Base-by-base conservation (phyloP, 2,888 invertebrate genomes). In the Epsilonema sp. region DNA sequence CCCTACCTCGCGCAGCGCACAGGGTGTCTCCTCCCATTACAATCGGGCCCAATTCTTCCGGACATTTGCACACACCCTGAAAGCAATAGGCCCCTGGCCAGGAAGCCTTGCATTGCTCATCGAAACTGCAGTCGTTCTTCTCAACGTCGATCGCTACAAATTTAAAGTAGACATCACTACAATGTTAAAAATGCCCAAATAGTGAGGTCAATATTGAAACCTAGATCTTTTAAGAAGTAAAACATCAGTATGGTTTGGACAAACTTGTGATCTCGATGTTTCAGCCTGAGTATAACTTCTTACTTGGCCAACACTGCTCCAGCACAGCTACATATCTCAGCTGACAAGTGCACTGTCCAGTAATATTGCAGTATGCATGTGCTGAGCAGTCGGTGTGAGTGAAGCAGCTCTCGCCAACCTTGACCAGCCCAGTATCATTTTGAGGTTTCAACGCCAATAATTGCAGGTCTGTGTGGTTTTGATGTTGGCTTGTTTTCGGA, bases 41-140 rank as follows among this genome's bases (percentile, higher is more conserved):
- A n/a, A 51, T 50, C 1, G 43, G 31, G 16, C 37, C 44, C 20
- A 26, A 39, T 2, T 38, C 38, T 2, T 31, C 16, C 4, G 50
- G 45, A 25, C 52, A 51, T 21, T 19, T 20, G 40, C 52, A 51
- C 3, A 26, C 37, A 11, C 31, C 23, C 1, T 37, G 22, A 1
- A 46, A n/a, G 25, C 52, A 51, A 20, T 26, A 26, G 8, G 52
- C 50, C 3, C 44, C 31, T 5, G 52, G 45, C 52, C 52, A 51
- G 5, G 42, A 23, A 1, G 48, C 37, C n/a, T 44, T 37, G 22
- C 52, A 51, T 21, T 51, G 52, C 26, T 50, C 44, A 44, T 51
- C 48, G 40, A 46, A 46, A 11, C 38, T 31, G 26, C 52, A 51
- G 26, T 51, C 42, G 25, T 37, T 46, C 26, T 45, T 45, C 25